Evolutionary conservation across 2,113 vertebrate genomes (phyloP).

Genomic region (Brachyistius frenatus): DNA sequence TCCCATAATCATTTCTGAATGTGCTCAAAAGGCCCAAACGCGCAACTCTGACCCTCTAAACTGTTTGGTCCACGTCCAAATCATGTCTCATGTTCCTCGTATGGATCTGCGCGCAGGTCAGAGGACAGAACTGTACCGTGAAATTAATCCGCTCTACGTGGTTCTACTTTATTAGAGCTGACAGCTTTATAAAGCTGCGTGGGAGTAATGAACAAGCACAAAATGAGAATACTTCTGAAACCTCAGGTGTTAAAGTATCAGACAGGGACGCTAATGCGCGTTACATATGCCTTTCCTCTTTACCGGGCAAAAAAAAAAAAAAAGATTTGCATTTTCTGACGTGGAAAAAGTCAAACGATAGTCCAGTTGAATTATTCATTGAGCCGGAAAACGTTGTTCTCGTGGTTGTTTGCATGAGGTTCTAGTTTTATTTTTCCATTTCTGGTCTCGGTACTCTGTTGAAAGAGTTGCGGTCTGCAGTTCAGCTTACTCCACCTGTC

Average conservation of each 20-base stretch:
- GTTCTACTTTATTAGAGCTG: conserved; percentile 71
- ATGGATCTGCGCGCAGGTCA: conserved; percentile 59
- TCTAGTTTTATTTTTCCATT: conserved; percentile 21
- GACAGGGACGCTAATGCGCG: conserved; percentile 6
- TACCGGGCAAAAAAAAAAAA: conserved; percentile 5
- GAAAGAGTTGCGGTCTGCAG: background rate
- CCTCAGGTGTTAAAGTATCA: conserved; percentile 51
- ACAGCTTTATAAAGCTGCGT: conserved; percentile 57
- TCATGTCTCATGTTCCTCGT: conserved; percentile 65
- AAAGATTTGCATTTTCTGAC: background rate
- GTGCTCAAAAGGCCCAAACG: conserved; percentile 70
- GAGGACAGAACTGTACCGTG: conserved; percentile 57
- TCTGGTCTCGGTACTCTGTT: conserved; percentile 9
- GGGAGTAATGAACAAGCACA: conserved; percentile 48
- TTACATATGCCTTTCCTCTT: conserved; percentile 27
- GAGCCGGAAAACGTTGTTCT: conserved; percentile 4
- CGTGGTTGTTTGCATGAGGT: background rate
- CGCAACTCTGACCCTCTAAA: conserved; percentile 59
- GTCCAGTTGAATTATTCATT: conserved; percentile 55
- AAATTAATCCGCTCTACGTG: conserved; percentile 69
- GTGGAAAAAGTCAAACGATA: conserved; percentile 55
- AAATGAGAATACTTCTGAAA: conserved; percentile 37
- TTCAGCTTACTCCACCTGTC: conserved; percentile 32
- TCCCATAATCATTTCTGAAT: conserved; percentile 74
- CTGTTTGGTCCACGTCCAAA: conserved; percentile 61